A percentile compares a stretch with the other conserved stretches of the same genome.
phyloP scores from a whole-genome alignment of 2,888 invertebrate species.

The Eupeodes latifasciatus region DNA sequence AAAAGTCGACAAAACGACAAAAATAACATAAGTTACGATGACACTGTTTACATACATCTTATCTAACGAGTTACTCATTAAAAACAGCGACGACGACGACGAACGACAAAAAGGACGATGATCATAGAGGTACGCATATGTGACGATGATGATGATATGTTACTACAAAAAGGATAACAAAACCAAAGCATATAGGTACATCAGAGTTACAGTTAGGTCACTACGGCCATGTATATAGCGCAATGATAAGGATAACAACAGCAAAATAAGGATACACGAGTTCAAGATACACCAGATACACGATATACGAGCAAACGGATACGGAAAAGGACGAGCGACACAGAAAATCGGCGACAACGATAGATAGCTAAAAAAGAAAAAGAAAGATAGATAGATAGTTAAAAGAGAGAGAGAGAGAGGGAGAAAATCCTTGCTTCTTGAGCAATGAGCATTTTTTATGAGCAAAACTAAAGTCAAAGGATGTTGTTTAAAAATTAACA shows the following conservation, averaged over 20 bases:
- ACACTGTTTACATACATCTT: conserved; percentile 71
- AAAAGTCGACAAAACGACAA: neutral
- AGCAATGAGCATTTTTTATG: neutral
- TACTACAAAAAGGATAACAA: conserved; percentile 55
- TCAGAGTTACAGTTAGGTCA: conserved; percentile 55
- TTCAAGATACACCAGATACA: conserved; percentile 43
- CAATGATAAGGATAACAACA: conserved; percentile 59
- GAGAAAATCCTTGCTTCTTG: neutral
- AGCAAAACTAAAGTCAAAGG: neutral
- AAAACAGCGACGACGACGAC: conserved; percentile 34
- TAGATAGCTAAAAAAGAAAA: conserved; percentile 26
- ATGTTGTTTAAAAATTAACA: conserved; percentile 46
- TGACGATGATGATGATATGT: conserved; percentile 36
- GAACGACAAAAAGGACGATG: neutral
- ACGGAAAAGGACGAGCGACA: conserved; percentile 49
- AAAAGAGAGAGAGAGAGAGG: neutral
- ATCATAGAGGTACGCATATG: conserved; percentile 47
- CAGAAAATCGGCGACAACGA: conserved; percentile 28
- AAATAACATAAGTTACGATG: conserved; percentile 40
- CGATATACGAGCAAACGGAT: no score
- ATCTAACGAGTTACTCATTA: conserved; percentile 69
- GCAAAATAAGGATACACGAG: conserved; percentile 43
- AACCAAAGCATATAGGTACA: conserved; percentile 29
- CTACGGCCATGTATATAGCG: conserved; percentile 49
- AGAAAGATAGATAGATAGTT: neutral